These are phyloP conservation scores for Pelusios castaneus DNA, from an alignment of 2,113 vertebrate genomes.

Conservation along the genomic window DNA sequence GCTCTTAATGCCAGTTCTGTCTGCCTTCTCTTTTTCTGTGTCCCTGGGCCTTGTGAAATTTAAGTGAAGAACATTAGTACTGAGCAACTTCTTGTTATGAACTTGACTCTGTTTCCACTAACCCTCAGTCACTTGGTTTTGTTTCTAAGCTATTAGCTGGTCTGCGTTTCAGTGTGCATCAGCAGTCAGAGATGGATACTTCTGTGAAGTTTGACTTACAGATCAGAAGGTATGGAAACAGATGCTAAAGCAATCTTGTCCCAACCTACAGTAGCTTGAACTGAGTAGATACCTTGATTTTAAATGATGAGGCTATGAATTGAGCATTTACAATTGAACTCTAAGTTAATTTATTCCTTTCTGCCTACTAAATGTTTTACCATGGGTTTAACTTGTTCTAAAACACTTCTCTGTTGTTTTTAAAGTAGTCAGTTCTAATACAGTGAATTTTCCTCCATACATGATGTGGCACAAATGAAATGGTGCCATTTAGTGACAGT, in stretches of 20 bases:
- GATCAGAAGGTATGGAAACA: slow-evolving; percentile 85
- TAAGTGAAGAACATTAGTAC: rapidly evolving
- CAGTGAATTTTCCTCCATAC: not conserved
- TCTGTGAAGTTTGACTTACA: slow-evolving; percentile 93
- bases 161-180: slow-evolving; percentile 92
- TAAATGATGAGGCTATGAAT: not conserved
- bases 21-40: not conserved
- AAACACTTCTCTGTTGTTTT: not conserved
- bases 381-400: not conserved
- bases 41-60: not conserved
- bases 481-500: not conserved
- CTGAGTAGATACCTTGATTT: not conserved
- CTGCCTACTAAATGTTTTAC: not conserved
- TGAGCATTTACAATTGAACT: not conserved
- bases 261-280: not conserved
- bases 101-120: not conserved
- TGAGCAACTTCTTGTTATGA: not conserved
- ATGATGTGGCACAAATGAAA: not conserved
- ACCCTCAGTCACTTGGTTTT: not conserved
- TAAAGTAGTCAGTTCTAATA: rapidly evolving
- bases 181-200: slow-evolving; percentile 95
- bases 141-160: slow-evolving; percentile 84
- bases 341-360: not conserved
- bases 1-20: not conserved
- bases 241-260: not conserved